phyloP scores from a whole-genome alignment of 2,113 vertebrate genomes.

The Cardinalis cardinalis region DNA sequence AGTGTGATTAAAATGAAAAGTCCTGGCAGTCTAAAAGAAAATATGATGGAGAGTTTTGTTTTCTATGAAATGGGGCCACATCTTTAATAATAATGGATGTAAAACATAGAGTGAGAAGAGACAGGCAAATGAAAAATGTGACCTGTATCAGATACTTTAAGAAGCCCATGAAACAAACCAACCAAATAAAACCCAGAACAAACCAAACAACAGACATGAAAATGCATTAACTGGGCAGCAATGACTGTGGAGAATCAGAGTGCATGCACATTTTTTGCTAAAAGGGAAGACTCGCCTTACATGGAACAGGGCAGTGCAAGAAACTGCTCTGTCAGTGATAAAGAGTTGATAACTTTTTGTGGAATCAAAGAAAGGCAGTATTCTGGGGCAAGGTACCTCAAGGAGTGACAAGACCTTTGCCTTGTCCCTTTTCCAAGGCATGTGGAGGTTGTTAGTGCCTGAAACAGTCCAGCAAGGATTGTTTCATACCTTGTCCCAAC shows the following conservation, averaged over 20 bases:
- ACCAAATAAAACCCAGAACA: background rate
- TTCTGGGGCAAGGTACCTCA: background rate
- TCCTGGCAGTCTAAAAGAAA: background rate
- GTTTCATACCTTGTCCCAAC: background rate
- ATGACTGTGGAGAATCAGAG: background rate
- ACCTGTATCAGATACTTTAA: background rate
- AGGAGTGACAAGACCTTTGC: background rate
- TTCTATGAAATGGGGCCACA: background rate
- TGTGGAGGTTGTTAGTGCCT: background rate
- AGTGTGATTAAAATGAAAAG: background rate
- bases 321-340: background rate
- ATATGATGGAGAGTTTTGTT: background rate
- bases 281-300: background rate
- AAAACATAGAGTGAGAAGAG: background rate
- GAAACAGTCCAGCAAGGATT: background rate
- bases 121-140: background rate
- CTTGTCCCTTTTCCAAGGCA: background rate
- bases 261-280: background rate
- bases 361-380: background rate
- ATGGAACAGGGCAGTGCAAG: background rate
- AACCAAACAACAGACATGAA: background rate
- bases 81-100: background rate
- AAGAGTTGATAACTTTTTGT: background rate
- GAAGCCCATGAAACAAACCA: accelerated
- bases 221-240: background rate